Evolutionary conservation across 2,888 invertebrate genomes (phyloP).

Genomic region (Drymonia ruficornis): DNA sequence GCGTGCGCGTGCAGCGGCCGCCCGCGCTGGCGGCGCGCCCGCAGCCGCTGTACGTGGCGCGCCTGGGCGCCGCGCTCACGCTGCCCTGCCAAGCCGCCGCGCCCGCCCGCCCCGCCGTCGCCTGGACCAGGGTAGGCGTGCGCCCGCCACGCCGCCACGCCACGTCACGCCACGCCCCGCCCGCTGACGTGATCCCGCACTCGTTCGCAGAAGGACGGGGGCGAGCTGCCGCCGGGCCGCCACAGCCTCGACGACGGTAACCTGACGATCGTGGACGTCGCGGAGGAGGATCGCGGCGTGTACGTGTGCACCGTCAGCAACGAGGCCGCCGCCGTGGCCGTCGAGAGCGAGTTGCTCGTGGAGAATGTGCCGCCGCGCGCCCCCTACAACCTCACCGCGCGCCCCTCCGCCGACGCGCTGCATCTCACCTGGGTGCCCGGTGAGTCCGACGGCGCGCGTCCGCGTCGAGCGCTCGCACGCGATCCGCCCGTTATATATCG

Average conservation of each 20-base stretch:
- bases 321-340: slow-evolving; percentile 93
- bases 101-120: slow-evolving; percentile 39
- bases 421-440: slow-evolving; percentile 93
- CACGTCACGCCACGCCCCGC: background rate
- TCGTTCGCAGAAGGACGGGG: slow-evolving; percentile 89
- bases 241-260: slow-evolving; percentile 89
- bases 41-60: slow-evolving; percentile 92
- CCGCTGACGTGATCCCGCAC: background rate
- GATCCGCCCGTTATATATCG: background rate
- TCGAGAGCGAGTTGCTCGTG: slow-evolving; percentile 92
- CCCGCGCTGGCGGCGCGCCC: slow-evolving; percentile 93
- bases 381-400: slow-evolving; percentile 93
- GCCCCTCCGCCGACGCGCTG: slow-evolving; percentile 88
- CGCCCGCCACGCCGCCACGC: background rate
- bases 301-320: slow-evolving; percentile 94
- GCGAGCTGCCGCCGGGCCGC: slow-evolving; percentile 87
- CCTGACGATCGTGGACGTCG: slow-evolving; percentile 92
- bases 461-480: background rate
- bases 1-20: slow-evolving; percentile 93
- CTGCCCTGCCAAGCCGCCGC: slow-evolving; percentile 93
- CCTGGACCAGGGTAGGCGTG: slow-evolving; percentile 53
- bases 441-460: slow-evolving; percentile 29
- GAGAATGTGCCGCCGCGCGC: slow-evolving; percentile 96
- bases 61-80: slow-evolving; percentile 91
- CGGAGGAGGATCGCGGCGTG: slow-evolving; percentile 94